Evolutionary conservation across 2,113 vertebrate species (phyloP), one percentile per base, ranked within the genome.

Genomic region (Aegotheles bennettii): DNA sequence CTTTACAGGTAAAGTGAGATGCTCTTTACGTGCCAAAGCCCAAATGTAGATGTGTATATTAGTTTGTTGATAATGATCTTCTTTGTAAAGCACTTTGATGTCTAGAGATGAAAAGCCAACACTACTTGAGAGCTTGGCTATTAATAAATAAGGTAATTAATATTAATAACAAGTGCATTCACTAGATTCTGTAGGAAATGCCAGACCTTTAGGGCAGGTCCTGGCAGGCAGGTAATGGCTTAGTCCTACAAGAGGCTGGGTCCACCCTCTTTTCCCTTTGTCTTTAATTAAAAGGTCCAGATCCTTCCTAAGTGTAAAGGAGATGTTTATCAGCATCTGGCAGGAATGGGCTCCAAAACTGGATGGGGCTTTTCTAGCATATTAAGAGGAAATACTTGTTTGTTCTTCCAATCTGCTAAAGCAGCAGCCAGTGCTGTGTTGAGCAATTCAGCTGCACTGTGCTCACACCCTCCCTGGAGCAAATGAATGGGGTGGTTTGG

Each of bases 51-150:
- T 43, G 20, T 74, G 54, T 83, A 29, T 42, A 10, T 80, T 87
- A 50, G 40, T 93, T 79, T 88, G 87, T 83, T 83, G 78, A 87
- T 84, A 95, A 54, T 69, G 7, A 90, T 93, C 78, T 83, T 50
- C 45, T 90, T 83, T 77, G 67, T 80, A 90, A 93, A 93, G 67
- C 26, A 54, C 59, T 87, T 88, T 84, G 65, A 94, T 54, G 56
- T 47, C 43, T 63, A 80, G 48, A 87, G 59, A 77, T 89, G 45
- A 95, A 95, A 85, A 78, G 51, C 60, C 65, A 65, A 61, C 23
- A 54, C 65, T 84, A 65, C 65, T 36, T n/a, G 57, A 80, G 71
- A 90, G 26, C 26, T 80, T 69, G 70, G 54, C 54, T 88, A 70
- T 65, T 94, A 88, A 80, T 85, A 91, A 89, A 91, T 73, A 51